Conservation (phyloP, 2,888 invertebrate genomes). For the Leptinotarsa juncta region DNA sequence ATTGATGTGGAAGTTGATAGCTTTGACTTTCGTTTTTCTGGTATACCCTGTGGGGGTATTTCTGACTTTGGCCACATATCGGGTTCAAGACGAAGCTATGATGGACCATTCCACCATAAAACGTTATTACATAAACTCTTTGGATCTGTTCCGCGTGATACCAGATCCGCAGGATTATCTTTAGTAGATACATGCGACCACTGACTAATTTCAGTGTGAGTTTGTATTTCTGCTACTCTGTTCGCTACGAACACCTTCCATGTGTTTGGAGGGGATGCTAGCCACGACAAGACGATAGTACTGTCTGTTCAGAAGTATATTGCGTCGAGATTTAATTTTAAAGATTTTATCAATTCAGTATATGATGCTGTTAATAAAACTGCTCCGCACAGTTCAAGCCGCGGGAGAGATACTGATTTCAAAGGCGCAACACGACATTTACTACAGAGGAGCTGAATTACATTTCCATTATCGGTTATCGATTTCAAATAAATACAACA, state of each 20-base stretch:
- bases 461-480: background rate
- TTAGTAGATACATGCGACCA: background rate
- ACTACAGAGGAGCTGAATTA: constrained; percentile 8
- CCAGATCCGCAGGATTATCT: constrained; percentile 7
- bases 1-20: background rate
- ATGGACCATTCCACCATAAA: background rate
- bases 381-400: constrained; percentile 8
- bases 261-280: constrained; percentile 23
- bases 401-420: constrained; percentile 9
- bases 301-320: constrained; percentile 3
- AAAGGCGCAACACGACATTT: background rate
- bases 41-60: background rate
- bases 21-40: background rate
- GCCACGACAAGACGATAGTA: constrained; percentile 30
- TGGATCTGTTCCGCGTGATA: background rate
- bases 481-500: constrained; percentile 1
- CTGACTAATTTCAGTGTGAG: constrained; percentile 13
- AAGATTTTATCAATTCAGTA: background rate
- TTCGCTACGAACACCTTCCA: constrained; percentile 38
- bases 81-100: background rate
- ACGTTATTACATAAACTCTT: background rate
- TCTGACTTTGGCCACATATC: background rate
- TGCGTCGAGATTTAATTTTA: background rate
- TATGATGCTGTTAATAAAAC: constrained; percentile 9
- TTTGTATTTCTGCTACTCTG: constrained; percentile 34